Percentiles rank a stretch among this genome's conserved stretches.
Conservation (phyloP, 2,888 invertebrate genomes). For the Luffia ferchaultella region DNA sequence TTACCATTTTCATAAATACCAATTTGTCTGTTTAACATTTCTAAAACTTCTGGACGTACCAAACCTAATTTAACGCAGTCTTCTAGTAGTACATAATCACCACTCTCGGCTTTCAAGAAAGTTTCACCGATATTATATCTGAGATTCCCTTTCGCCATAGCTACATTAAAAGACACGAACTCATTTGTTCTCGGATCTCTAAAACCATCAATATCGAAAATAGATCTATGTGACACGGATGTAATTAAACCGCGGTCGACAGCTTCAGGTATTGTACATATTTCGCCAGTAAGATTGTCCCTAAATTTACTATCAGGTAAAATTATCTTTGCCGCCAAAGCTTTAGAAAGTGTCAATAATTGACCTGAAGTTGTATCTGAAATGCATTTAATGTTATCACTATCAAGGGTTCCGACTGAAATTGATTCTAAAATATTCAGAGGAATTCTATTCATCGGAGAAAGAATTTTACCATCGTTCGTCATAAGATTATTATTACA, state of each 20-base stretch:
- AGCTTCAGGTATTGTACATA: constrained; percentile 83
- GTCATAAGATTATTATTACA: constrained; percentile 83
- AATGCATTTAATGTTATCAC: constrained; percentile 83
- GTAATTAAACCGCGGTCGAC: constrained; percentile 89
- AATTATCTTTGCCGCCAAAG: constrained; percentile 82
- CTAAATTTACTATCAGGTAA: constrained; percentile 77
- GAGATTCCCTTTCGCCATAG: constrained; percentile 78
- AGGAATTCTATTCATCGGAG: constrained; percentile 79
- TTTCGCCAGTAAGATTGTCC: constrained; percentile 76
- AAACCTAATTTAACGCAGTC: constrained; percentile 82
- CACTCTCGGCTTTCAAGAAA: constrained; percentile 76
- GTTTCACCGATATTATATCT: constrained; percentile 77
- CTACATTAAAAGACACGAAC: constrained; percentile 85
- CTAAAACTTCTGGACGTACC: constrained; percentile 84
- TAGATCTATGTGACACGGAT: constrained; percentile 85
- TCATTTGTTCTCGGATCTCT: constrained; percentile 83
- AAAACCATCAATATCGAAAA: constrained; percentile 93
- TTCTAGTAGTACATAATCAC: constrained; percentile 78
- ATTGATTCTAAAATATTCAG: constrained; percentile 87
- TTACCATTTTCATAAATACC: constrained; percentile 80
- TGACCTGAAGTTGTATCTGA: constrained; percentile 82
- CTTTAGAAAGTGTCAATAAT: constrained; percentile 84
- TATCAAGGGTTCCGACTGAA: constrained; percentile 86
- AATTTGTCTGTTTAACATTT: constrained; percentile 84
- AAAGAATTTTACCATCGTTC: constrained; percentile 77